Conservation (phyloP, 2,888 invertebrate genomes). For the Drosophila phalerata region DNA sequence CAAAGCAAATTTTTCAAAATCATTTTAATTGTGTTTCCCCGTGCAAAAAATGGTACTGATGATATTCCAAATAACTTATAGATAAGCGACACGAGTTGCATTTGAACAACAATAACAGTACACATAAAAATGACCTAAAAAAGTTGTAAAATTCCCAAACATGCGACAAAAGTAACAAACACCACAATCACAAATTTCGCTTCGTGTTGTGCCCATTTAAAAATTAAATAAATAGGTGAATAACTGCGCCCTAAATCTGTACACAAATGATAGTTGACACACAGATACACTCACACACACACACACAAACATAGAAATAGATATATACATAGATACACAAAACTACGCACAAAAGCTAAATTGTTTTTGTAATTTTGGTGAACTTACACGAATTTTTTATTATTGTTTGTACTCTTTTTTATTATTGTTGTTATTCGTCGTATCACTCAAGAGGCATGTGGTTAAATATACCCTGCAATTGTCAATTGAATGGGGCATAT, state of each 20-base stretch:
- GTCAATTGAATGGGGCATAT: not conserved
- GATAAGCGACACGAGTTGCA: constrained; percentile 55
- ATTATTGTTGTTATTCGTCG: constrained; percentile 7
- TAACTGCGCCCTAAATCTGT: constrained; percentile 57
- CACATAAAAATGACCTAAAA: constrained; percentile 65
- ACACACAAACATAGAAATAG: not conserved
- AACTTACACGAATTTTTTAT: constrained; percentile 52
- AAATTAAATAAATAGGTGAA: constrained; percentile 77
- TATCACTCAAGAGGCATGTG: constrained; percentile 9
- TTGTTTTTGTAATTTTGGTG: constrained; percentile 36
- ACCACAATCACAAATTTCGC: constrained; percentile 29
- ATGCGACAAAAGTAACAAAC: constrained; percentile 63
- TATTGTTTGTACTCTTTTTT: constrained; percentile 35
- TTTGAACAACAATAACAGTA: constrained; percentile 20
- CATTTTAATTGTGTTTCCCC: constrained; percentile 47
- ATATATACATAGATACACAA: constrained; percentile 8
- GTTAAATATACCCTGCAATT: constrained; percentile 15
- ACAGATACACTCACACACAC: constrained; percentile 8
- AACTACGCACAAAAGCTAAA: constrained; percentile 35
- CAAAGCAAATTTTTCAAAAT: not conserved
- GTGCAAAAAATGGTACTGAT: constrained; percentile 28
- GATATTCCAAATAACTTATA: constrained; percentile 34
- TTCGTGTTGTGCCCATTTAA: constrained; percentile 38
- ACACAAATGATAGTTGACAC: constrained; percentile 43
- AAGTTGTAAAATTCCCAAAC: constrained; percentile 45